Evolutionary conservation across 2,888 invertebrate genomes (phyloP).

Genomic region (Adelphocoris suturalis): DNA sequence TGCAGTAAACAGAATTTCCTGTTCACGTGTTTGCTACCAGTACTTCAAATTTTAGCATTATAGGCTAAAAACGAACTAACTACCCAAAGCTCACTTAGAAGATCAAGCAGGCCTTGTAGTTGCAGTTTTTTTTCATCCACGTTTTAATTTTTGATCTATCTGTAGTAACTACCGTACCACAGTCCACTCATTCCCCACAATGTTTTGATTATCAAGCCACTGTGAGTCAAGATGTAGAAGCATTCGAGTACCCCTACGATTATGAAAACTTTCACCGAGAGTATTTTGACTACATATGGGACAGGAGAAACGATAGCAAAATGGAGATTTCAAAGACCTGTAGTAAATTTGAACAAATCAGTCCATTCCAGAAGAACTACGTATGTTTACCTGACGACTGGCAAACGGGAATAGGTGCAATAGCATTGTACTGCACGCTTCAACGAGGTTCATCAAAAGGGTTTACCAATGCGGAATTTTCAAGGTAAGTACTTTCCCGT

Average conservation of each 20-base stretch:
- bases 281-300: slow-evolving; percentile 40
- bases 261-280: slow-evolving; percentile 30
- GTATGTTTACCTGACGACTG: slow-evolving; percentile 29
- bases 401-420: slow-evolving; percentile 27
- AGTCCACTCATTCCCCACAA: not conserved
- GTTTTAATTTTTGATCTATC: too few species aligned
- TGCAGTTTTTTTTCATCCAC: too few species aligned
- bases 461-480: slow-evolving; percentile 9
- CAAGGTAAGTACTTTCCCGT: not conserved
- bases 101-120: too few species aligned
- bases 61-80: too few species aligned
- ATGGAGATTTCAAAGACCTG: not conserved
- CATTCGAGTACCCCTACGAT: slow-evolving; percentile 35
- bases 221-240: not conserved
- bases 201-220: not conserved
- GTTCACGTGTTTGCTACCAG: too few species aligned
- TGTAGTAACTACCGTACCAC: too few species aligned
- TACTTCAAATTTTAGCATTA: too few species aligned
- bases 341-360: not conserved
- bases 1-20: too few species aligned
- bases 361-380: not conserved
- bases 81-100: too few species aligned
- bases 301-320: not conserved
- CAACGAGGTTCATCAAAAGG: slow-evolving; percentile 20
- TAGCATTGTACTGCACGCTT: slow-evolving; percentile 15